These are phyloP conservation scores for Smittia aterrima DNA, from an alignment of 2,888 invertebrate species.

Conservation along the genomic window DNA sequence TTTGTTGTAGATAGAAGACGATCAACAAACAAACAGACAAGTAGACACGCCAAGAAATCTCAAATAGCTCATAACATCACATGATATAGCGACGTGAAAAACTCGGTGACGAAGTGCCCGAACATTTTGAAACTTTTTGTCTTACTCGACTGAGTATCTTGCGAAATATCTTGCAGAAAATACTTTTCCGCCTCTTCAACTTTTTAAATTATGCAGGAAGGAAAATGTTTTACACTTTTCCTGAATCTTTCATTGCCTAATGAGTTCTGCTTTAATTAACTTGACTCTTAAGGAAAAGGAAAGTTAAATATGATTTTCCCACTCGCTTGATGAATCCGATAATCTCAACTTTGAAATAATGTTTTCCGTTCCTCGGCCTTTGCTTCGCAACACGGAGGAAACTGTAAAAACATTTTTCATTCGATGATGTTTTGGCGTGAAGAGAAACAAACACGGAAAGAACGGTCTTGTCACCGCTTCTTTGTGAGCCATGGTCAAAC, in stretches of 20 bases:
- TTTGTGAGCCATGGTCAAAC: background rate
- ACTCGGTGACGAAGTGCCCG: background rate
- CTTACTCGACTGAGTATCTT: background rate
- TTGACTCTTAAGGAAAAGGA: too few species aligned
- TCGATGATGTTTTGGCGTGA: background rate
- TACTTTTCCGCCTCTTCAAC: background rate
- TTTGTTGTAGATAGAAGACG: background rate
- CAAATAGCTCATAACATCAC: background rate
- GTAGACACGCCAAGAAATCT: slow-evolving; percentile 1
- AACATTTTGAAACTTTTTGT: background rate
- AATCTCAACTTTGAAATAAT: background rate
- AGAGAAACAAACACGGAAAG: background rate
- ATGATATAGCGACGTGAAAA: slow-evolving; percentile 1
- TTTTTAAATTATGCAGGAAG: background rate
- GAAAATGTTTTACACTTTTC: background rate
- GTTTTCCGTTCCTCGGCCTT: slow-evolving; percentile 11
- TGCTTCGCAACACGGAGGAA: background rate
- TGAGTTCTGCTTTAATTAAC: background rate
- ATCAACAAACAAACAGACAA: slow-evolving; percentile 14
- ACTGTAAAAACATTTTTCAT: background rate
- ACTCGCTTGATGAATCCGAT: background rate
- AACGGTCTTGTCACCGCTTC: background rate
- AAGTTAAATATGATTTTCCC: too few species aligned
- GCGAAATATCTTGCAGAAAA: background rate
- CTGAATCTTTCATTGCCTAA: background rate